Conservation (phyloP, 2,888 invertebrate species). For the Chrysolina americana region DNA sequence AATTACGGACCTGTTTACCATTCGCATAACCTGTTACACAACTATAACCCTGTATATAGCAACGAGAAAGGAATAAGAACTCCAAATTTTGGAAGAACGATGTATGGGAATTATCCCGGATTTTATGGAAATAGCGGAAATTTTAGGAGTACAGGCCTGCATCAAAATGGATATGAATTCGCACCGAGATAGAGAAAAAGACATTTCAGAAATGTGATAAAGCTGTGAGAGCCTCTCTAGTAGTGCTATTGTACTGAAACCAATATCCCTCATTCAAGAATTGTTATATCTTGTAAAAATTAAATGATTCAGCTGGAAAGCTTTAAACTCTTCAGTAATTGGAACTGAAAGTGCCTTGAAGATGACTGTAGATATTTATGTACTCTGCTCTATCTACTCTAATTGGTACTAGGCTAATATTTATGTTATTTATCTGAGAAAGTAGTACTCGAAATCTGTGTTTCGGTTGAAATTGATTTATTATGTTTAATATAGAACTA, state of each 20-base stretch:
- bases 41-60: constrained; percentile 66
- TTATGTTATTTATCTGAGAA: neutral
- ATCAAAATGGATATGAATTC: constrained; percentile 64
- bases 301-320: neutral
- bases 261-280: neutral
- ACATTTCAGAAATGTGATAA: neutral
- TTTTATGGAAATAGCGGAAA: constrained; percentile 63
- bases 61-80: constrained; percentile 63
- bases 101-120: constrained; percentile 65
- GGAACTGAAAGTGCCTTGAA: constrained; percentile 1
- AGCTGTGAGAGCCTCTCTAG: neutral
- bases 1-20: constrained; percentile 80
- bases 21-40: constrained; percentile 69
- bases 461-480: constrained; percentile 27
- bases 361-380: neutral
- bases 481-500: neutral
- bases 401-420: constrained; percentile 1
- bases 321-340: neutral
- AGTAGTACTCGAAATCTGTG: constrained; percentile 37
- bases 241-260: neutral
- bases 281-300: neutral
- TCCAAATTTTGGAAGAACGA: constrained; percentile 62
- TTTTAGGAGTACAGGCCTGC: constrained; percentile 57
- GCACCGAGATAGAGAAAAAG: constrained; percentile 43
- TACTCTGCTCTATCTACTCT: neutral